Evolutionary conservation across 2,888 invertebrate species (phyloP).

Genomic region (Aplocera efformata): DNA sequence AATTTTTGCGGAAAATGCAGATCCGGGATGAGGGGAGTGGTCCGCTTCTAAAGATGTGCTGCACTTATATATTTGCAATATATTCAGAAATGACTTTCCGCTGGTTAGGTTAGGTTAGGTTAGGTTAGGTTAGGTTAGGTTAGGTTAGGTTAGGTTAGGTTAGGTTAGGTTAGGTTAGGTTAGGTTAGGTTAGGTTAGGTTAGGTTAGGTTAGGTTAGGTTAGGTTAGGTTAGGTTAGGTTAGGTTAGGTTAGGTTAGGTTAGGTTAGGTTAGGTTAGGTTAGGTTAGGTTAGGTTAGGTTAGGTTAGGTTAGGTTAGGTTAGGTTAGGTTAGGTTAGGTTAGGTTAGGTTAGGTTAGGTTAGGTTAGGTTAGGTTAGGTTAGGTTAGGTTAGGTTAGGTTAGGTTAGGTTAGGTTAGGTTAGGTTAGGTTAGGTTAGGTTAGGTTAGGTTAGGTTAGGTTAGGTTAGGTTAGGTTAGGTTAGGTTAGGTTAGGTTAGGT

Average conservation of each 20-base stretch:
- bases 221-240: constrained; percentile 20
- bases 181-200: constrained; percentile 24
- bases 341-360: not conserved
- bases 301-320: no score
- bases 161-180: constrained; percentile 24
- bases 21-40: no score
- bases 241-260: constrained; percentile 23
- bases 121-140: constrained; percentile 2
- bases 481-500: no score
- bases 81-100: no score
- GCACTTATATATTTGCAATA: no score
- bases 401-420: no score
- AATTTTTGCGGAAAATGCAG: no score
- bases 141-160: constrained; percentile 16
- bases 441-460: no score
- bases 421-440: no score
- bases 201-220: constrained; percentile 20
- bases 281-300: constrained; percentile 27
- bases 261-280: constrained; percentile 25
- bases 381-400: not conserved
- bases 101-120: constrained; percentile 2
- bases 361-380: not conserved
- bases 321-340: no score
- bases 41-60: no score
- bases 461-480: no score